Evolutionary conservation across 2,113 vertebrate genomes (phyloP).

Genomic region (Trematomus loennbergii): DNA sequence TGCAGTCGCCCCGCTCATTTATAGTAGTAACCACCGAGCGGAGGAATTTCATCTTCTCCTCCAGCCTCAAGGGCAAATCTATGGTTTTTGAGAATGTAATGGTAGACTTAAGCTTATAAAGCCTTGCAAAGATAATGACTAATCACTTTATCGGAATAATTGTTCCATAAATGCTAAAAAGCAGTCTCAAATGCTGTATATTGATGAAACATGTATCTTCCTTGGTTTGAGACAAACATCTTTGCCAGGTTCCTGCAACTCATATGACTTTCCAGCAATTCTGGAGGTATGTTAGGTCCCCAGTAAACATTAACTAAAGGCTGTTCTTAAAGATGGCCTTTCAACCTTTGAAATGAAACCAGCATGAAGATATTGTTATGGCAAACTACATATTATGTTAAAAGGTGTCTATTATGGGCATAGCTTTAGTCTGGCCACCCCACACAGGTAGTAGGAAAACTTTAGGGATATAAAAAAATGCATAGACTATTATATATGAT

Average conservation of each 20-base stretch:
- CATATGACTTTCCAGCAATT: slow-evolving; percentile 17
- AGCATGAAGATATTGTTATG: slow-evolving; percentile 42
- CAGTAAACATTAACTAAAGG: slow-evolving; percentile 2
- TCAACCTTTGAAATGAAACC: slow-evolving; percentile 18
- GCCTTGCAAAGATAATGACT: not conserved
- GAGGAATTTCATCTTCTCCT: slow-evolving; percentile 95
- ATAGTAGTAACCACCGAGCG: slow-evolving; percentile 90
- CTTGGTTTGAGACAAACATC: slow-evolving; percentile 18
- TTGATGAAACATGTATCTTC: slow-evolving; percentile 40
- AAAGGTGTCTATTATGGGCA: not conserved
- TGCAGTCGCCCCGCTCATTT: slow-evolving; percentile 95
- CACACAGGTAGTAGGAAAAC: not conserved
- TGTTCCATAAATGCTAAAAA: slow-evolving; percentile 37
- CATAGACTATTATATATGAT: not conserved
- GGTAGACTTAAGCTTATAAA: slow-evolving; percentile 94
- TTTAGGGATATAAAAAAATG: not conserved
- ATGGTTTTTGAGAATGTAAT: slow-evolving; percentile 95
- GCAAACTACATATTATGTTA: slow-evolving; percentile 1
- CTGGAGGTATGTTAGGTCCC: slow-evolving; percentile 8
- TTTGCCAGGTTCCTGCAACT: slow-evolving; percentile 30
- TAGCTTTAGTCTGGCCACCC: not conserved
- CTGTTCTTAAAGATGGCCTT: not conserved
- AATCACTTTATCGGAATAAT: slow-evolving; percentile 6
- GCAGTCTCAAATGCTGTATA: slow-evolving; percentile 29
- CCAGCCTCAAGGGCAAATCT: slow-evolving; percentile 97